Conservation (phyloP, 2,888 invertebrate genomes). For the Acanthopleura granulata region DNA sequence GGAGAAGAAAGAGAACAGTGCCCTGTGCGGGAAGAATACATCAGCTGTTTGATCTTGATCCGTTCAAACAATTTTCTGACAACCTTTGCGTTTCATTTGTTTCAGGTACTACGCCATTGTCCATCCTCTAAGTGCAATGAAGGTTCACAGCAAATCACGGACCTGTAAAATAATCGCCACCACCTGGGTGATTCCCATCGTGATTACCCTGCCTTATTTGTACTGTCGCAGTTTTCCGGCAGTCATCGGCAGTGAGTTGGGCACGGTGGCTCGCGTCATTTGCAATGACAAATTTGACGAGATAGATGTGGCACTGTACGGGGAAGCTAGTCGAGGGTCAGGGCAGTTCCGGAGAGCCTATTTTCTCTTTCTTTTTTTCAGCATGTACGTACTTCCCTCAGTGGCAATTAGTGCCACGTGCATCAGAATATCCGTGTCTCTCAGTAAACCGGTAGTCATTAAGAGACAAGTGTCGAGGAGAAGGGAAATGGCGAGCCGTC, state of each 20-base stretch:
- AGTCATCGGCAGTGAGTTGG: conserved; percentile 54
- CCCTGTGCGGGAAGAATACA: no score
- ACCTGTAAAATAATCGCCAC: conserved; percentile 66
- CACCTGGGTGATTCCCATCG: conserved; percentile 68
- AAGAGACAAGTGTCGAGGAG: conserved; percentile 44
- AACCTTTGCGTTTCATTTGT: conserved; percentile 10
- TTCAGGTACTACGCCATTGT: conserved; percentile 71
- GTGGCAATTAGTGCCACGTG: conserved; percentile 53
- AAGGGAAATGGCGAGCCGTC: conserved; percentile 21
- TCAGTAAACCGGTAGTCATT: conserved; percentile 50
- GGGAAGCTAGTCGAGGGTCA: conserved; percentile 23
- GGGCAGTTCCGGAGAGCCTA: conserved; percentile 48
- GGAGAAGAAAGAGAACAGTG: no score
- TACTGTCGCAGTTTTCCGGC: conserved; percentile 38
- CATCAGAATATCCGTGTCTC: conserved; percentile 34
- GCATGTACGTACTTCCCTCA: conserved; percentile 64
- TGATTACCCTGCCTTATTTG: conserved; percentile 56
- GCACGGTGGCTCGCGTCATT: conserved; percentile 59
- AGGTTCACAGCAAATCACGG: conserved; percentile 62
- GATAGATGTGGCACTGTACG: conserved; percentile 37
- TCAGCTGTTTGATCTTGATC: no score
- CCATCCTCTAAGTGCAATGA: conserved; percentile 70
- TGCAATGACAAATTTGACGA: conserved; percentile 62
- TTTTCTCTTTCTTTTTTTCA: conserved; percentile 65
- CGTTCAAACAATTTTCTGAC: no score